Conservation (phyloP, 1,140 invertebrate species). For the Brachystomella parvula region DNA sequence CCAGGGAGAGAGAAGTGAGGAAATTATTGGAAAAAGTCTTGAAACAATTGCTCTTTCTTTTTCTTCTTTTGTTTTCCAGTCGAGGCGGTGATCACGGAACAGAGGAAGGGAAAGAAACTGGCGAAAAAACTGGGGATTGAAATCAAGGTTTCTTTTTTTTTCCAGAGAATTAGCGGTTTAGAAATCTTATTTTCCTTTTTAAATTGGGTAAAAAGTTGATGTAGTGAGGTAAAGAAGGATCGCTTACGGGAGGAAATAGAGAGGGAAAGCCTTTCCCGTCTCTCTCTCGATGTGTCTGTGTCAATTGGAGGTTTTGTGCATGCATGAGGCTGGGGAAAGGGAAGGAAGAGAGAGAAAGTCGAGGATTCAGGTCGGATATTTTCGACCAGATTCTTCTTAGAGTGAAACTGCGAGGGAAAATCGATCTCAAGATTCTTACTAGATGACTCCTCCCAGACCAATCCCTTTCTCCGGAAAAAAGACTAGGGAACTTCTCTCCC, state of each 20-base stretch:
- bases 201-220: too few species aligned
- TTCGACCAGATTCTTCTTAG: neutral
- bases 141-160: too few species aligned
- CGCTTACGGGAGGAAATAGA: neutral
- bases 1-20: neutral
- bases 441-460: slow-evolving; percentile 12
- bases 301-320: slow-evolving; percentile 2
- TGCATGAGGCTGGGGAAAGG: neutral
- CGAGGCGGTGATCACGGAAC: too few species aligned
- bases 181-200: too few species aligned
- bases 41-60: neutral
- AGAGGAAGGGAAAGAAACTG: too few species aligned
- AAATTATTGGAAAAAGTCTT: neutral
- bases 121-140: too few species aligned
- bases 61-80: too few species aligned
- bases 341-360: slow-evolving; percentile 5
- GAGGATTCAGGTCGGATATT: slow-evolving; percentile 1
- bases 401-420: neutral
- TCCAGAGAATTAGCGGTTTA: too few species aligned
- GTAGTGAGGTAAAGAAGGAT: neutral
- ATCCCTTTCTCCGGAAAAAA: slow-evolving; percentile 6
- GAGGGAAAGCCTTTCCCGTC: neutral
- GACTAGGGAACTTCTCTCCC: neutral
- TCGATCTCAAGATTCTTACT: slow-evolving; percentile 5
- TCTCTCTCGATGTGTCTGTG: slow-evolving; percentile 5